phyloP scores from a whole-genome alignment of 23 tunicate genomes.

The Botrylloides violaceus region DNA sequence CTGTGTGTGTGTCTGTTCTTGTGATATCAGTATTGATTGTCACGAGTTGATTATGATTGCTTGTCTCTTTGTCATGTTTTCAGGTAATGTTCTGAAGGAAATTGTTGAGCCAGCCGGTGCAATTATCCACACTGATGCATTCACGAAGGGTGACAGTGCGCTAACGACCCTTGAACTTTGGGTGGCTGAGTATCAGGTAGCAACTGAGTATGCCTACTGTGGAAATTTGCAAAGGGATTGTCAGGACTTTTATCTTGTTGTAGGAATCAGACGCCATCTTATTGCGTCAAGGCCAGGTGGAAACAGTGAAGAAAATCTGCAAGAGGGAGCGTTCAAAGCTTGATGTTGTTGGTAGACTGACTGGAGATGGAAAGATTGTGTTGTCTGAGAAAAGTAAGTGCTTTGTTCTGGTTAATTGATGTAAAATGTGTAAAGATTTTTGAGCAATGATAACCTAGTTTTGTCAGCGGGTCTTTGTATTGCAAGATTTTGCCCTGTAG shows the following conservation, averaged over 20 bases:
- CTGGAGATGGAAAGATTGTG: conserved; percentile 60
- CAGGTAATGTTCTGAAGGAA: conserved; percentile 82
- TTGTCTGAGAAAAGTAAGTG: conserved; percentile 47
- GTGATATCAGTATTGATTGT: neutral
- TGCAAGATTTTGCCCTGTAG: too few relatives aligned
- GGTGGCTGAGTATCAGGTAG: conserved; percentile 80
- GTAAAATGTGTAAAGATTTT: neutral
- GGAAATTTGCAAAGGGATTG: too few relatives aligned
- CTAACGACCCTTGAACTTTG: conserved; percentile 65
- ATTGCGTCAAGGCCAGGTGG: conserved; percentile 11
- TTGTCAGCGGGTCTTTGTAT: neutral
- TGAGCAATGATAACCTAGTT: neutral
- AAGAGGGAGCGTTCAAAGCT: conserved; percentile 60
- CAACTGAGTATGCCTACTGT: neutral
- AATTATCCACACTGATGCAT: conserved; percentile 39
- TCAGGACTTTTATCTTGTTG: too few relatives aligned
- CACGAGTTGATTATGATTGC: neutral
- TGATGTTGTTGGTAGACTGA: conserved; percentile 76
- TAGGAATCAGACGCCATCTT: conserved; percentile 76
- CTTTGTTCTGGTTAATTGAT: neutral
- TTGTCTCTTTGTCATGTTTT: neutral
- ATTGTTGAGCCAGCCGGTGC: conserved; percentile 89
- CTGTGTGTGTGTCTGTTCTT: neutral
- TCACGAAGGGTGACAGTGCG: conserved; percentile 54
- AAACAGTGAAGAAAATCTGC: conserved; percentile 38